Conservation (phyloP, 2,797 vertebrate genomes). For the Anguilla pacifica region DNA sequence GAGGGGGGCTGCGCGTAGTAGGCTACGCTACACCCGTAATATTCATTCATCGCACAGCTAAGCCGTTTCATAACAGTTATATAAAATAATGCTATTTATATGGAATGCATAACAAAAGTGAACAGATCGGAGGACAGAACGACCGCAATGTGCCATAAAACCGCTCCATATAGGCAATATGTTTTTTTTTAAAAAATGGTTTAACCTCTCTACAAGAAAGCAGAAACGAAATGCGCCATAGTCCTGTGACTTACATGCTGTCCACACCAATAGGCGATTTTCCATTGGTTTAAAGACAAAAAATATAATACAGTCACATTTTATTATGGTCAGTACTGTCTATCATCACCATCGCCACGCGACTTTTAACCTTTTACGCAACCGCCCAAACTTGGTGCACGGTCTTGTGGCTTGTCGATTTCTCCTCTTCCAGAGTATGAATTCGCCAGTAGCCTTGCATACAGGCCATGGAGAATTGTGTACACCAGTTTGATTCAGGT, state of each 20-base stretch:
- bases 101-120: slow-evolving; percentile 6
- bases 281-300: not conserved
- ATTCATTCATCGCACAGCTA: not conserved
- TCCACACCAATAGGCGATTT: not conserved
- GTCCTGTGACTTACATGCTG: not conserved
- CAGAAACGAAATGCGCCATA: not conserved
- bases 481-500: not conserved
- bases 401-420: not conserved
- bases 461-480: not conserved
- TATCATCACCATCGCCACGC: not conserved
- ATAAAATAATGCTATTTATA: slow-evolving; percentile 11
- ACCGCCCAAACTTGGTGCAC: not conserved
- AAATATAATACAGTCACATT: not conserved
- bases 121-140: not conserved
- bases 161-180: not conserved
- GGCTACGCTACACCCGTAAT: not conserved
- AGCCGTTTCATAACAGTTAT: slow-evolving; percentile 8
- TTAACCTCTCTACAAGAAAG: not conserved
- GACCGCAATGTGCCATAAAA: not conserved
- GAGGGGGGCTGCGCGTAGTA: not conserved
- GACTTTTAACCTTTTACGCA: not conserved
- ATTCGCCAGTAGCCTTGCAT: not conserved
- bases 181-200: not conserved
- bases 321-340: not conserved
- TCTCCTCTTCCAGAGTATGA: not conserved